phyloP scores from a whole-genome alignment of 1,140 invertebrate genomes.

The Cataglyphis hispanica region DNA sequence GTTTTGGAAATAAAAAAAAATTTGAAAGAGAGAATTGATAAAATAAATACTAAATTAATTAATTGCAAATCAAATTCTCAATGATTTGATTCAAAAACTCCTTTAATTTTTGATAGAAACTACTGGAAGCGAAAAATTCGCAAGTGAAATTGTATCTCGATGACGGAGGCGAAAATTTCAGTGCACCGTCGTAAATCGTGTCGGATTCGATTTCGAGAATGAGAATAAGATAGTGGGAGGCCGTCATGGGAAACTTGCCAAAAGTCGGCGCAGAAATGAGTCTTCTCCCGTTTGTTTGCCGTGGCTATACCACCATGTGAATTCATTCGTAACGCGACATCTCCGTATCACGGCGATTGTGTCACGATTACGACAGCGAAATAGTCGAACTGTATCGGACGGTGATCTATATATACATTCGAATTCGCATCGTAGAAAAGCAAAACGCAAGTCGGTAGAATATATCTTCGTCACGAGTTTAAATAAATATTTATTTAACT shows the following conservation, averaged over 20 bases:
- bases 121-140: background rate
- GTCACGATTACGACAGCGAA: constrained; percentile 59
- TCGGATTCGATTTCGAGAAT: constrained; percentile 79
- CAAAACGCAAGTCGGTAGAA: background rate
- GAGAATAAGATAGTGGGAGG: constrained; percentile 69
- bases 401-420: constrained; percentile 31
- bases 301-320: constrained; percentile 61
- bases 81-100: background rate
- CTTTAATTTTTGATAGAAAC: background rate
- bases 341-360: constrained; percentile 52
- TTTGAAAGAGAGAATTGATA: background rate
- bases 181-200: constrained; percentile 77
- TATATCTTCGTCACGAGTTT: constrained; percentile 5
- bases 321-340: constrained; percentile 74
- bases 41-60: constrained; percentile 16
- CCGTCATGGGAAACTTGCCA: constrained; percentile 77
- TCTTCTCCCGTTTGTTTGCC: constrained; percentile 76
- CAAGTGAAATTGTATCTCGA: constrained; percentile 78
- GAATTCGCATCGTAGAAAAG: constrained; percentile 27
- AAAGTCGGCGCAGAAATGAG: constrained; percentile 76
- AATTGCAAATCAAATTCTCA: background rate
- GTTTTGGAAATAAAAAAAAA: background rate
- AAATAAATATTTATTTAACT: constrained; percentile 27
- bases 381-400: constrained; percentile 22
- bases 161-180: constrained; percentile 73